A percentile compares a stretch with the other conserved stretches of the same genome.
Conservation (phyloP, 92 coral and sea anemone genomes). For the Actinernus sp. region DNA sequence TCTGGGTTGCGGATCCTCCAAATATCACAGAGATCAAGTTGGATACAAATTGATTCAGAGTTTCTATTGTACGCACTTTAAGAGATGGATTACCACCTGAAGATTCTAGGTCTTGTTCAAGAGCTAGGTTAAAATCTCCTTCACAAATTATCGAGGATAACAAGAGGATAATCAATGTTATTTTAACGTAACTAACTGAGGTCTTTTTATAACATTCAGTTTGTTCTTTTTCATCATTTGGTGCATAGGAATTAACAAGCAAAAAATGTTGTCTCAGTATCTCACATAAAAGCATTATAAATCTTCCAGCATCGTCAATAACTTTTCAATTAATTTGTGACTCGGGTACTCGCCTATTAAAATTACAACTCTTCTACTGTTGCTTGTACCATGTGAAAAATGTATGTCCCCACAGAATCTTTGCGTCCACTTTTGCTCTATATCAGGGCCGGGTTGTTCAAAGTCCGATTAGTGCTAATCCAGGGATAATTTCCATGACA, state of each 20-base stretch:
- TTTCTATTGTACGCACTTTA: conserved; percentile 2
- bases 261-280: neutral
- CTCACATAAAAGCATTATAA: neutral
- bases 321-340: neutral
- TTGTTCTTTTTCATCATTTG: conserved; percentile 7
- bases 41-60: too few species aligned
- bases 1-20: too few species aligned
- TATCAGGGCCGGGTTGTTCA: too few species aligned
- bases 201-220: too few species aligned
- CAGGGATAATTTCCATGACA: too few species aligned
- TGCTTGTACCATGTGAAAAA: conserved; percentile 11
- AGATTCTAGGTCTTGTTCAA: neutral
- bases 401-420: neutral
- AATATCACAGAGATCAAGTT: too few species aligned
- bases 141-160: too few species aligned
- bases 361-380: conserved; percentile 28
- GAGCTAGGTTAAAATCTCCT: too few species aligned
- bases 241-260: neutral
- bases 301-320: neutral
- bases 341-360: conserved; percentile 1
- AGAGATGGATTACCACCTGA: conserved; percentile 4
- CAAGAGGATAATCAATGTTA: too few species aligned
- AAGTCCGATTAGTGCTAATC: too few species aligned
- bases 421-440: neutral
- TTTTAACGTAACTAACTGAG: conserved; percentile 11